phyloP scores from a whole-genome alignment of 2,888 invertebrate species.

The Caenorhabditis sinica region DNA sequence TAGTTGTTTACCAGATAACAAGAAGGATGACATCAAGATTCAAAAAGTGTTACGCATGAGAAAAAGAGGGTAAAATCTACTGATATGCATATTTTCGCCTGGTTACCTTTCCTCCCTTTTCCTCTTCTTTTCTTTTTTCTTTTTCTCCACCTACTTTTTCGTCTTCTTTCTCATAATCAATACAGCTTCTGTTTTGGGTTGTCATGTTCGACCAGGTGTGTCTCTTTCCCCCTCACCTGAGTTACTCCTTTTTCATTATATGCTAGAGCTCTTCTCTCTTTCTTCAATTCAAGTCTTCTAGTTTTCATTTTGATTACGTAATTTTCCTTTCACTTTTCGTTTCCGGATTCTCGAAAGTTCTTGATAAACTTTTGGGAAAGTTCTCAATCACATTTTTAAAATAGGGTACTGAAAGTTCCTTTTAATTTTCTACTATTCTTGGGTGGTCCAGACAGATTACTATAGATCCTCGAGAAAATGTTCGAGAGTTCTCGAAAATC shows the following conservation, averaged over 20 bases:
- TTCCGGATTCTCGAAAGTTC: not conserved
- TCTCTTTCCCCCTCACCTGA: conserved; percentile 8
- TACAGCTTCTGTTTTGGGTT: conserved; percentile 17
- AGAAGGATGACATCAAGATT: not conserved
- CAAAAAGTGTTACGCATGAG: not conserved
- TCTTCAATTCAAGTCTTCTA: not conserved
- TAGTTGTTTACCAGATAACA: too few relatives aligned
- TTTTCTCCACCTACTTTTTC: conserved; percentile 3
- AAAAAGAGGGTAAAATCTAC: not conserved
- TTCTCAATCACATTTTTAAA: too few relatives aligned
- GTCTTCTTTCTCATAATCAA: conserved; percentile 21
- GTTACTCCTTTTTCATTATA: conserved; percentile 22
- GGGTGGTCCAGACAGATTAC: too few relatives aligned
- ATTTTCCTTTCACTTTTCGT: not conserved
- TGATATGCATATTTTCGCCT: conserved; percentile 5
- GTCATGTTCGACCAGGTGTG: conserved; percentile 32
- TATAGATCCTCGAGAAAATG: too few relatives aligned
- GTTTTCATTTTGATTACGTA: conserved; percentile 16
- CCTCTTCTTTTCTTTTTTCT: conserved; percentile 24
- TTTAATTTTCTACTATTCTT: too few relatives aligned
- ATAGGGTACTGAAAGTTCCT: too few relatives aligned
- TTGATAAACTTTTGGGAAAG: too few relatives aligned
- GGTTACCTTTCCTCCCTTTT: conserved; percentile 10
- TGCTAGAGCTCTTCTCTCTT: conserved; percentile 4
- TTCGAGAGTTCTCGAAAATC: too few relatives aligned